A percentile compares a stretch with the other conserved stretches of the same genome.
Evolutionary conservation across 1,140 invertebrate species (phyloP).

Genomic region (Neuroterus valhalla): DNA sequence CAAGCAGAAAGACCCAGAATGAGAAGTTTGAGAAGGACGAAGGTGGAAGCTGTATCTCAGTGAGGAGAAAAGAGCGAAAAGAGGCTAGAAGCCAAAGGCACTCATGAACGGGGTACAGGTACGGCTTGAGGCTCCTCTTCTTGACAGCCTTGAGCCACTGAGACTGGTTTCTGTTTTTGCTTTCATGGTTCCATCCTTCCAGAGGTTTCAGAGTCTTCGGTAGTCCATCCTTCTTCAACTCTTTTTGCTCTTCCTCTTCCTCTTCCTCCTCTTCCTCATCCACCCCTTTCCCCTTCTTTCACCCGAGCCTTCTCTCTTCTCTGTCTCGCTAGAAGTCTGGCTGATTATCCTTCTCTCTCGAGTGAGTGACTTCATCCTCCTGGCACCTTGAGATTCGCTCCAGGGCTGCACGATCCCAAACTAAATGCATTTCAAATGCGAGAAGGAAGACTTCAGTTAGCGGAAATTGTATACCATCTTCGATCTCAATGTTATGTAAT

Average conservation of each 20-base stretch:
- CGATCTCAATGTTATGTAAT: slow-evolving; percentile 8
- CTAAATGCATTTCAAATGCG: slow-evolving; percentile 7
- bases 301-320: slow-evolving; percentile 44
- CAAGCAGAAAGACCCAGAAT: background rate
- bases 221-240: slow-evolving; percentile 68
- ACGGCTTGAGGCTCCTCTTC: slow-evolving; percentile 42
- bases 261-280: slow-evolving; percentile 18
- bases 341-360: background rate
- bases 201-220: slow-evolving; percentile 54
- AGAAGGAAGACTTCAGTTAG: slow-evolving; percentile 6
- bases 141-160: slow-evolving; percentile 74
- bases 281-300: slow-evolving; percentile 29
- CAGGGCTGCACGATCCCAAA: slow-evolving; percentile 1
- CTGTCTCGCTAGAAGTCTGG: slow-evolving; percentile 37
- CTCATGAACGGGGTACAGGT: slow-evolving; percentile 38
- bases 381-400: background rate
- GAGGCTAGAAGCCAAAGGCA: slow-evolving; percentile 50
- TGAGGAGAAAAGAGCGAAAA: slow-evolving; percentile 51
- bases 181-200: slow-evolving; percentile 73
- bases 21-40: slow-evolving; percentile 2
- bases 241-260: slow-evolving; percentile 52
- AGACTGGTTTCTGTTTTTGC: slow-evolving; percentile 77
- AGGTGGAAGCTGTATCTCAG: slow-evolving; percentile 34
- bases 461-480: slow-evolving; percentile 4
- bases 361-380: background rate